Evolutionary conservation across 2,797 vertebrate genomes (phyloP), one percentile per base, ranked within the genome.

Genomic region (Percopsis omiscomaycus): DNA sequence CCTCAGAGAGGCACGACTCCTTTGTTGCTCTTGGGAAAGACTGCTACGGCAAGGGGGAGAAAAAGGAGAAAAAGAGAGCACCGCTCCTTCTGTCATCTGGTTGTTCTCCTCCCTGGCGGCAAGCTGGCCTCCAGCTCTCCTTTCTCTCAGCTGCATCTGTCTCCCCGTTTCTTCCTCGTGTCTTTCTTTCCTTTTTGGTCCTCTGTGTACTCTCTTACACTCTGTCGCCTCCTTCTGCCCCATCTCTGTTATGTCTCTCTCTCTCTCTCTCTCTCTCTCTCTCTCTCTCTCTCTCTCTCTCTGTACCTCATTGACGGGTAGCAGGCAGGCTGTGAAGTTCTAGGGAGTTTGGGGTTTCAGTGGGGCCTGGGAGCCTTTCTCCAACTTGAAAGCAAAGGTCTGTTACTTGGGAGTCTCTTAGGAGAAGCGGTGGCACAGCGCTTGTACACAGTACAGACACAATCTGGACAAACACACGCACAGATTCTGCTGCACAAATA

Each of bases 251-350:
- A 59, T 74, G 46, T 55, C 61, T 65, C 68, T 69, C 61, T 59
- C 61, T 68, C 54, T 55, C 55, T 68, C 51, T 70, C 71, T 66
- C 67, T 54, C 68, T 67, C 37, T 45, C 15, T 11, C 45, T 68
- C 63, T 68, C 54, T 55, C 55, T 68, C 51, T 70, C 71, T 66
- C 67, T 54, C 68, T 67, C 37, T 45, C 15, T 11, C 45, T 68
- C 63, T 56, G 29, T 68, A 47, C 51, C 58, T 74, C 61, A 71
- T 73, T 46, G 16, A 64, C 47, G 52, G 71, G 74, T 61, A 71
- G 69, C 61, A 74, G 79, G 79, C 78, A 70, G 71, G 58, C 76
- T 88, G 80, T 87, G 77, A 76, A 83, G 80, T 87, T 89, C 79
- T 86, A 85, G 82, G 83, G 73, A 75, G 79, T 77, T 85, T 45